phyloP scores from a whole-genome alignment of 1,140 invertebrate genomes.

The Pararge aegeria region DNA sequence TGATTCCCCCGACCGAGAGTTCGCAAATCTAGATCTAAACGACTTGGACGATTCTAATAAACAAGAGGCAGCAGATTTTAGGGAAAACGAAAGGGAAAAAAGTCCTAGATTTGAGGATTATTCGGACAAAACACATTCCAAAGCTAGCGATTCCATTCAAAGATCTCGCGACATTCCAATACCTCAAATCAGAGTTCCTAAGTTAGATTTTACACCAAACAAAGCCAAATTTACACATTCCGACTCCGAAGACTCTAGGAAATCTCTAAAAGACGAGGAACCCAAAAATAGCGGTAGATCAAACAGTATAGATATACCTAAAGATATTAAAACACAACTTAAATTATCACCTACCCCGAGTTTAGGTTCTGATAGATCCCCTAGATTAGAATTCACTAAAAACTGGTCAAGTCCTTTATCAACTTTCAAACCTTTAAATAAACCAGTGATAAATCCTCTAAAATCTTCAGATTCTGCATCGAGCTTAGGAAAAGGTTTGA shows the following conservation, averaged over 20 bases:
- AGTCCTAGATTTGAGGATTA: slow-evolving; percentile 34
- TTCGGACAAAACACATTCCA: slow-evolving; percentile 47
- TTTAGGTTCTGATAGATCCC: slow-evolving; percentile 55
- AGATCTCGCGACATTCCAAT: slow-evolving; percentile 50
- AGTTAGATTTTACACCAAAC: slow-evolving; percentile 52
- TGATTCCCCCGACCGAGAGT: slow-evolving; percentile 74
- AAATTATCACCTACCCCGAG: slow-evolving; percentile 58
- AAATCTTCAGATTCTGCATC: slow-evolving; percentile 61
- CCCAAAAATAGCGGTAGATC: slow-evolving; percentile 51
- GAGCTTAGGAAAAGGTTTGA: slow-evolving; percentile 52
- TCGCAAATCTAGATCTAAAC: slow-evolving; percentile 66
- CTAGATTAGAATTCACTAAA: slow-evolving; percentile 58
- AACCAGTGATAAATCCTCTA: slow-evolving; percentile 42
- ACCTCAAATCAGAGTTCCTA: slow-evolving; percentile 72
- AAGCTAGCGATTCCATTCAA: slow-evolving; percentile 40
- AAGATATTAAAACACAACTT: slow-evolving; percentile 44
- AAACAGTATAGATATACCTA: slow-evolving; percentile 53
- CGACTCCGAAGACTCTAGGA: slow-evolving; percentile 62
- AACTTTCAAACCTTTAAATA: slow-evolving; percentile 61
- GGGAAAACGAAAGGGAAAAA: slow-evolving; percentile 42
- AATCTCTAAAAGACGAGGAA: slow-evolving; percentile 46
- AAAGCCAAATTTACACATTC: slow-evolving; percentile 46
- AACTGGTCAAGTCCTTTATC: slow-evolving; percentile 60
- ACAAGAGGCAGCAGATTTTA: slow-evolving; percentile 29
- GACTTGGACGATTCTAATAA: slow-evolving; percentile 61